Base-by-base conservation (phyloP, 2,113 vertebrate genomes). In the Terrapene triunguis region DNA sequence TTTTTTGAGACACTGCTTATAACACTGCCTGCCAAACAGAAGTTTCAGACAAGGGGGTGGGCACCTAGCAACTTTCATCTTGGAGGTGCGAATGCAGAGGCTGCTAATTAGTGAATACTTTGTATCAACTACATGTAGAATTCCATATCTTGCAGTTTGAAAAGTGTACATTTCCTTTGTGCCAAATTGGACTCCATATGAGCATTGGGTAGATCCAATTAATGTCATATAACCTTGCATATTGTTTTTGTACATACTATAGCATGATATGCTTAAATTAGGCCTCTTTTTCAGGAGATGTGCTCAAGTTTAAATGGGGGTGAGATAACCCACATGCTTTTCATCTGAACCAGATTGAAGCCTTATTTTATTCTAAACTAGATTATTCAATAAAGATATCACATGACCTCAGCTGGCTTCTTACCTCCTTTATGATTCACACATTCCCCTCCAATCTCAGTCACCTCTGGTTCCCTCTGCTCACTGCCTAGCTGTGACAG, bases 81-180 rank as follows among this genome's bases (percentile, higher is more conserved):
- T 94, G 93, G 96, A 98, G 97, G 95, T 98, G 94, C 97, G 98
- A 98, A 93, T 97, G 97, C 95, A 98, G 98, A 98, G 53, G 29
- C 95, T 97, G 94, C 96, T 98, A 98, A 98, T 98, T 98, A 98
- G 97, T 81, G 97, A 96, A 87, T 91, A 92, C 88, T 97, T 97
- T 97, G 51, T 96, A 97, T 96, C 96, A 97, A 96, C 89, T 93
- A 51, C 89, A 83, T 94, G 85, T 91, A 17, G 57, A 93, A 97
- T 98, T 98, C 95, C 94, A 97, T 92, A 91, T 96, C 89, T 95
- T 95, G 95, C 84, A 94, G 95, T 96, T 96, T 94, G 96, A 98
- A 96, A 97, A 96, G 88, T 95, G 94, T 94, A 94, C 93, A 92
- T 97, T 97, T 98, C 92, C 95, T 98, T 97, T 95, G 89, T 97